Base-by-base conservation (phyloP, 2,888 invertebrate genomes). In the Dryocosmus kuriphilus region DNA sequence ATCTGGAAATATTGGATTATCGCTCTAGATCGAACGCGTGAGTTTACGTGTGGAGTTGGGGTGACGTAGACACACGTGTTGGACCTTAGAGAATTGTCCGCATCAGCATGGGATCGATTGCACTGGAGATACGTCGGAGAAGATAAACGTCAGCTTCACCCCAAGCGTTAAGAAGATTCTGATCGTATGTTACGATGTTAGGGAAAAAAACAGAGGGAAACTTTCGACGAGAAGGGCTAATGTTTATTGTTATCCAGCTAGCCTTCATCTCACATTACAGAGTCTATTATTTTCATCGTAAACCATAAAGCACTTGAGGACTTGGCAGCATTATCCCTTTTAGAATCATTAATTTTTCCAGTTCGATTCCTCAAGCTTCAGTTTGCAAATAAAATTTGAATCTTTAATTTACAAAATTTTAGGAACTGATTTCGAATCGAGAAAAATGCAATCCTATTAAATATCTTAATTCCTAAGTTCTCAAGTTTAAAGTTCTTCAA, bases 11-110 rank as follows among this genome's bases (percentile, higher is more conserved):
- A 22, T 57, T 76, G 83, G 87, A 83, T 76, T 83, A 79, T 80
- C 82, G 84, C 90, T 91, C 90, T 91, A 90, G 88, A 91, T 91
- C 91, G 91, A 91, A 91, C 91, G 89, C 91, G 90, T 91, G 91
- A 91, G 91, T 91, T 91, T 91, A 91, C 91, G 91, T 91, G 89
- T 90, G 88, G 86, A 82, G 86, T 82, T 89, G 84, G 87, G 86
- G 87, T 86, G 86, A 91, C 91, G 91, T 91, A 91, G 91, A 91
- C 91, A 88, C 90, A 90, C 90, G 91, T 90, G 91, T 91, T 91
- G 90, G 91, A 91, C 90, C 89, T 90, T 90, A 91, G 89, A 91
- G 90, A 85, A 86, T 85, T 83, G 86, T 89, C 87, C 83, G 71
- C 65, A 77, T 57, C 85, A 81, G 35, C 87, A 79, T 77, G 63